Evolutionary conservation across 2,888 invertebrate genomes (phyloP), one percentile per base, ranked within the genome.

Genomic region (Hirtodrosophila histrioides): DNA sequence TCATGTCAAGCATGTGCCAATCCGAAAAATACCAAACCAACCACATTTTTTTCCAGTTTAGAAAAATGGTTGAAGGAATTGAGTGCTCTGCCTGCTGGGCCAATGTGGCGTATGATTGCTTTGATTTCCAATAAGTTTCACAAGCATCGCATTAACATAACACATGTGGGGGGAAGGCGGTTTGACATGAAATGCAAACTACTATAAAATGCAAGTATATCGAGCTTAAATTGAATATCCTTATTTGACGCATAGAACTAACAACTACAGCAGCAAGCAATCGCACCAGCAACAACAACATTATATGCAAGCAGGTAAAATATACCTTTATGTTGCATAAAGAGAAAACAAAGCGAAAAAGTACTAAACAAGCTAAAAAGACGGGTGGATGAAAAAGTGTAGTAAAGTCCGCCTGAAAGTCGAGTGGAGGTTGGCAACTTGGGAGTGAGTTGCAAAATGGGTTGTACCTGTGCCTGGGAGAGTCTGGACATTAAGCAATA

Each of bases 151-250:
- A 73, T 73, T 69, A 73, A 60, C 73, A 63, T 63, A 72, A 63
- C 73, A 50, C 62, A 56, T 67, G 66, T 24, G 64, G 66, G 29
- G 64, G 17, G 11, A 7, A n/a, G 31, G 44, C 54, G 29, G 45
- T 5, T 17, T 44, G 8, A 43, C 27, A 29, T 10, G 33, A 23
- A 49, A 51, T 56, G 46, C 45, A 56, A 37, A 41, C 43, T 55
- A 40, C 17, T 54, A 68, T 66, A 55, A 69, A 72, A 68, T 78
- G 73, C 68, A 55, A 50, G 63, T 63, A 75, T 65, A 77, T 69
- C 54, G 75, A 69, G 60, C 57, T 64, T 43, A 69, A 82, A 79
- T 83, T 85, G 82, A 85, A 83, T 85, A 79, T 72, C 75, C 85
- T 56, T 66, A 72, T 77, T 64, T 66, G 75, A 69, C 53, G 75